A percentile compares a stretch with the other conserved stretches of the same genome.
These are phyloP conservation scores for Dinoponera quadriceps DNA, from an alignment of 1,140 invertebrate species.

Conservation along the genomic window DNA sequence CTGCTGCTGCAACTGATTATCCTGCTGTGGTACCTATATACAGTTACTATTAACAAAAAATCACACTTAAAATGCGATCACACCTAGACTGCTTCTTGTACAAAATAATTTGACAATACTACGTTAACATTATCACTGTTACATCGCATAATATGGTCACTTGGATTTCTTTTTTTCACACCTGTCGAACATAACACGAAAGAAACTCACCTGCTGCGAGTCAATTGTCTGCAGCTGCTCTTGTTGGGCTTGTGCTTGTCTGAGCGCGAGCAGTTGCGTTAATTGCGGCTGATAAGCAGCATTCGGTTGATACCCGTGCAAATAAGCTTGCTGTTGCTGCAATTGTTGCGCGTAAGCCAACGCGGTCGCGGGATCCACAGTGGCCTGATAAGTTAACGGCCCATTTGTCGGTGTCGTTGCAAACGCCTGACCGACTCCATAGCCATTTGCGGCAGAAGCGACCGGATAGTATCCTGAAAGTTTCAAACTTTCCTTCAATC, in stretches of 20 bases:
- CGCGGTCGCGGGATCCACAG: conserved; percentile 60
- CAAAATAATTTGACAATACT: background rate
- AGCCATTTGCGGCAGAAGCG: conserved; percentile 60
- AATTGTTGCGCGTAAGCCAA: conserved; percentile 74
- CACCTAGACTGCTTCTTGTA: background rate
- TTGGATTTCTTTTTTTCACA: background rate
- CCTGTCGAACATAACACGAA: background rate
- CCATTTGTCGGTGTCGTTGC: conserved; percentile 14
- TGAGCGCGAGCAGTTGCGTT: conserved; percentile 69
- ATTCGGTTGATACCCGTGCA: conserved; percentile 56
- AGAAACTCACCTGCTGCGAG: conserved; percentile 57
- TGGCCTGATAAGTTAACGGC: conserved; percentile 53
- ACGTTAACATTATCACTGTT: no score
- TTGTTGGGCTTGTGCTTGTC: conserved; percentile 62
- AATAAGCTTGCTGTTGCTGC: conserved; percentile 67
- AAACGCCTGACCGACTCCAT: conserved; percentile 46
- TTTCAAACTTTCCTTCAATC: background rate
- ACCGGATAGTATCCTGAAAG: conserved; percentile 67
- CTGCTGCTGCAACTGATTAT: conserved; percentile 68
- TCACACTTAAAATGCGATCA: conserved; percentile 27
- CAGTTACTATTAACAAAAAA: conserved; percentile 69
- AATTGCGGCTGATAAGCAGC: conserved; percentile 70
- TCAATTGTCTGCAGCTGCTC: conserved; percentile 46
- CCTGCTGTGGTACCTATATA: conserved; percentile 71
- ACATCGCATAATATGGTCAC: background rate